Conservation (phyloP, 2,888 invertebrate species). For the Meteorus cinctellus region DNA sequence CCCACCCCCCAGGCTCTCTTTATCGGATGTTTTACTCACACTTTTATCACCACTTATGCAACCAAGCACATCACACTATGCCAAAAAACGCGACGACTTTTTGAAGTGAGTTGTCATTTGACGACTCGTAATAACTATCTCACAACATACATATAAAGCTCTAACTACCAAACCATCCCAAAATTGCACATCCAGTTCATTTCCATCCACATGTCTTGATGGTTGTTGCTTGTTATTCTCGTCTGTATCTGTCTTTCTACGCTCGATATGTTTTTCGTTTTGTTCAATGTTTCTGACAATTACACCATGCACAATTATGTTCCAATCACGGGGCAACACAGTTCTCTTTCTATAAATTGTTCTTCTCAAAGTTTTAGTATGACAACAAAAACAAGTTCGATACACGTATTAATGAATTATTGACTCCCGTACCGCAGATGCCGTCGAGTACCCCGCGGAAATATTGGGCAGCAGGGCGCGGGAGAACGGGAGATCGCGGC, state of each 20-base stretch:
- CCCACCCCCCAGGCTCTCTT: slow-evolving; percentile 51
- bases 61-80: slow-evolving; percentile 62
- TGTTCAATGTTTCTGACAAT: not conserved
- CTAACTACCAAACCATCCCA: slow-evolving; percentile 2
- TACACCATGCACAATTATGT: not conserved
- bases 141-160: slow-evolving; percentile 1
- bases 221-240: not conserved
- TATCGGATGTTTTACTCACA: slow-evolving; percentile 54
- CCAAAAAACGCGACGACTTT: slow-evolving; percentile 45
- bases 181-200: slow-evolving; percentile 11
- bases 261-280: not conserved
- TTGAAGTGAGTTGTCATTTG: slow-evolving; percentile 9
- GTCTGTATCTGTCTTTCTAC: not conserved
- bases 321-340: slow-evolving; percentile 10
- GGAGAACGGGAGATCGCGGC: slow-evolving; percentile 64
- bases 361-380: not conserved
- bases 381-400: not conserved
- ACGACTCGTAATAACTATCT: not conserved
- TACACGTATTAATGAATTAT: slow-evolving; percentile 1
- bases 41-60: slow-evolving; percentile 64
- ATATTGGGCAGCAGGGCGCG: slow-evolving; percentile 46
- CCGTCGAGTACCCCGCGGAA: slow-evolving; percentile 47
- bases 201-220: not conserved
- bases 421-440: slow-evolving; percentile 26
- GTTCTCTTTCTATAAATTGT: not conserved